phyloP scores from a whole-genome alignment of 2,888 invertebrate genomes.

The Melikaiella ostensackeni region DNA sequence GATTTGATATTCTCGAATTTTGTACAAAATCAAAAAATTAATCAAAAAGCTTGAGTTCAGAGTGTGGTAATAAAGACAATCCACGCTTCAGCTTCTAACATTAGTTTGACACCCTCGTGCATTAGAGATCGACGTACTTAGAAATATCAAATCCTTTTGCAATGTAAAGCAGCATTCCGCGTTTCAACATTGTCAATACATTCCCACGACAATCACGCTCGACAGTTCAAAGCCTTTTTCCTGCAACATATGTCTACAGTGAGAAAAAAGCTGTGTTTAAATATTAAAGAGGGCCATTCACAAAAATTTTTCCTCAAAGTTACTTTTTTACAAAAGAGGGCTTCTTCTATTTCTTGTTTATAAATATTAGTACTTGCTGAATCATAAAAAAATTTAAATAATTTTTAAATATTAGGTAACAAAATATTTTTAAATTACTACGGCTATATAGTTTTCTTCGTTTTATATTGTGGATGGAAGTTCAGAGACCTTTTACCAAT shows the following conservation, averaged over 20 bases:
- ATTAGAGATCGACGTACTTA: conserved; percentile 69
- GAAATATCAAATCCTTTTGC: conserved; percentile 76
- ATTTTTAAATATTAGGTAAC: no score
- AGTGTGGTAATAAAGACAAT: conserved; percentile 29
- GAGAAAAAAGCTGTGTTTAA: conserved; percentile 22
- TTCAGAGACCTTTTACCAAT: no score
- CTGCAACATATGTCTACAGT: conserved; percentile 67
- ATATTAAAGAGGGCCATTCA: not conserved
- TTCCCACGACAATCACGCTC: conserved; percentile 62
- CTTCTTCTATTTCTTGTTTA: no score
- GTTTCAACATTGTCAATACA: conserved; percentile 72
- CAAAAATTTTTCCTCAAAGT: not conserved
- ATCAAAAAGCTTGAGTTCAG: not conserved
- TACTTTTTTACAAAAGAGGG: no score
- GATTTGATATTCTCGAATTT: conserved; percentile 59
- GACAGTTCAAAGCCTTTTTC: conserved; percentile 63
- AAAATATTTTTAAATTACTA: no score
- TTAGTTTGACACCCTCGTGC: conserved; percentile 27
- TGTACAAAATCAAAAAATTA: not conserved
- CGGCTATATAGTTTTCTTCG: no score
- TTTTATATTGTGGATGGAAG: no score
- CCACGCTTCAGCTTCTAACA: conserved; percentile 4
- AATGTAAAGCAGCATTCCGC: conserved; percentile 71
- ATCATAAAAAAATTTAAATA: no score
- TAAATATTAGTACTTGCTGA: no score